These are phyloP conservation scores for Pemphigus obesinymphae DNA, from an alignment of 1,140 invertebrate genomes.

Conservation along the genomic window DNA sequence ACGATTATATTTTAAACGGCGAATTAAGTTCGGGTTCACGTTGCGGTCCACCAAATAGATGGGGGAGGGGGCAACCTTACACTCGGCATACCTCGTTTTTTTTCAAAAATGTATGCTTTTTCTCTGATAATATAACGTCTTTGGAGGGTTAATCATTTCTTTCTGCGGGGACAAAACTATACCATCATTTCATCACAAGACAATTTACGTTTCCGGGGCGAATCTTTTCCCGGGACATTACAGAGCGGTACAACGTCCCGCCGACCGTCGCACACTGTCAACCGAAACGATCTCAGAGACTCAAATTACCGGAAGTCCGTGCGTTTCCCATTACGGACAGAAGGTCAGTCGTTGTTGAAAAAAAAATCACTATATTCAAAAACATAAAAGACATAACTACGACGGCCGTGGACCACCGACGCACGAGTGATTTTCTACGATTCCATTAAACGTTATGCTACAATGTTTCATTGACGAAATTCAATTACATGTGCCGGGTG, in stretches of 20 bases:
- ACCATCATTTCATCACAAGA: constrained; percentile 26
- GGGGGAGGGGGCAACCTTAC: no score
- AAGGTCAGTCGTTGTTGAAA: background rate
- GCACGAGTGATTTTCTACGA: background rate
- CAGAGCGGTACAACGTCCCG: background rate
- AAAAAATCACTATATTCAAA: no score
- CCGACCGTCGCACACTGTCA: constrained; percentile 2
- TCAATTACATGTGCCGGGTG: background rate
- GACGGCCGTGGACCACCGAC: background rate
- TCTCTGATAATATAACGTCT: background rate
- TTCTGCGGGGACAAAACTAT: background rate
- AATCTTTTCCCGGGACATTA: constrained; percentile 27
- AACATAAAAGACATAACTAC: background rate
- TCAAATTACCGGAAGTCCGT: constrained; percentile 30
- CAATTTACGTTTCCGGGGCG: constrained; percentile 10
- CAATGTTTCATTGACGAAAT: background rate
- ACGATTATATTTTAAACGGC: no score
- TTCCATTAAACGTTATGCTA: background rate
- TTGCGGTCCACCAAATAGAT: no score
- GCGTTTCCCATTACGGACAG: background rate
- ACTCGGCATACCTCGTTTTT: no score
- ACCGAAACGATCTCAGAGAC: background rate
- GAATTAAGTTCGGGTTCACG: no score
- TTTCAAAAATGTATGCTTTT: no score
- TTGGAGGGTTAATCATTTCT: background rate